Percentiles rank a stretch among this genome's conserved stretches.
These are phyloP conservation scores for Meliscaeva auricollis DNA, from an alignment of 2,888 invertebrate species.

Conservation along the genomic window DNA sequence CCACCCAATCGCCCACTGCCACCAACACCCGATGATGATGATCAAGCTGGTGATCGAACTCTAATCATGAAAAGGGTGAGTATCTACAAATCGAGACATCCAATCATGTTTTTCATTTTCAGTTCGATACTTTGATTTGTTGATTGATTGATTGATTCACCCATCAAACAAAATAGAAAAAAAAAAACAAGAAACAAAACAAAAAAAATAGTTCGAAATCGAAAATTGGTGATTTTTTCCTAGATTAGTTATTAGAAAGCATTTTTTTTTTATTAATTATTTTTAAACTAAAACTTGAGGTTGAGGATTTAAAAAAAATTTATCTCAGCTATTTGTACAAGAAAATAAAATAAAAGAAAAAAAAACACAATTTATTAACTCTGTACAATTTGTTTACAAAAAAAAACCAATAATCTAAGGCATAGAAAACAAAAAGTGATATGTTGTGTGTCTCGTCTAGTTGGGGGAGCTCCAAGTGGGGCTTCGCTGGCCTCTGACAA, in stretches of 20 bases:
- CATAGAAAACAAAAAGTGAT: slow-evolving; percentile 13
- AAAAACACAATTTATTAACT: slow-evolving; percentile 72
- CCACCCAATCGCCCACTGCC: slow-evolving; percentile 97
- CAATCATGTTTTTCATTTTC: slow-evolving; percentile 55
- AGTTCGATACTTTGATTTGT: slow-evolving; percentile 69
- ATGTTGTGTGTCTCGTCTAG: slow-evolving; percentile 59
- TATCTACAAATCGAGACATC: slow-evolving; percentile 77
- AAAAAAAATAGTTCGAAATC: slow-evolving; percentile 41
- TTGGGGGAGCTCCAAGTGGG: not conserved
- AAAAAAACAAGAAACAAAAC: slow-evolving; percentile 39
- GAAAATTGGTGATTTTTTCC: slow-evolving; percentile 78
- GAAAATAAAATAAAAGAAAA: slow-evolving; percentile 33
- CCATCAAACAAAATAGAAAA: slow-evolving; percentile 27
- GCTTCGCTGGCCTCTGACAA: slow-evolving; percentile 22
- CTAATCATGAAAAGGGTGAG: slow-evolving; percentile 96
- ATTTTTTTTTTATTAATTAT: slow-evolving; percentile 50
- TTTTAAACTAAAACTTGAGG: slow-evolving; percentile 64
- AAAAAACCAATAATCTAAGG: slow-evolving; percentile 12
- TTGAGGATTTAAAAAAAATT: slow-evolving; percentile 62
- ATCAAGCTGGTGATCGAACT: slow-evolving; percentile 92
- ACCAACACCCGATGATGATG: slow-evolving; percentile 97
- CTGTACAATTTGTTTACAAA: slow-evolving; percentile 71
- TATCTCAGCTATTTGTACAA: slow-evolving; percentile 73
- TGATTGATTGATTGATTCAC: slow-evolving; percentile 44
- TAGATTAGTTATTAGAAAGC: slow-evolving; percentile 66